Base-by-base conservation (phyloP, 2,888 invertebrate genomes). In the Synergus itoensis region DNA sequence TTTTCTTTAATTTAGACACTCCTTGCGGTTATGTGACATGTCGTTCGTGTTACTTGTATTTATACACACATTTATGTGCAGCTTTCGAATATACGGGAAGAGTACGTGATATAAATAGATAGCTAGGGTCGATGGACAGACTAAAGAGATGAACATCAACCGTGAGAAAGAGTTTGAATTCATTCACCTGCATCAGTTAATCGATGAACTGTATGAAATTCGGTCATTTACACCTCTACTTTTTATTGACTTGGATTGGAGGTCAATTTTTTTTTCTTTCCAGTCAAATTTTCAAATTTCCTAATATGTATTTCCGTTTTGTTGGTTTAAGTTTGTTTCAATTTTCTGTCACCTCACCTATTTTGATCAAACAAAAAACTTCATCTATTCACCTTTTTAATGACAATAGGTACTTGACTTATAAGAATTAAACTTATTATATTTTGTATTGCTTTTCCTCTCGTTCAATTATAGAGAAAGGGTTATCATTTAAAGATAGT, bases 71-170 rank as follows among this genome's bases (percentile, higher is more conserved):
- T 73, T 14, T 28, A 73, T 48, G 28, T 53, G 28, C n/a, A 73
- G 48, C 69, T 28, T 73, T 73, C 48, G 48, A 48, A 36, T 48
- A 73, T 73, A 48, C 21, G 69, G 48, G 53, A 73, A 73, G 69
- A 69, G 69, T 45, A 84, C 85, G 87, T 85, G 88, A 84, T 90
- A 90, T 90, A 90, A 90, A 90, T 90, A 90, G 89, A 88, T 48
- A 88, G 89, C 89, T 89, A 88, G 90, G 90, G 90, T 90, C 90
- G 90, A 90, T 86, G 90, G 88, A 90, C 90, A 90, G 86, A 84
- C 83, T 82, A 86, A 88, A 88, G 86, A 86, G 86, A 86, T 83
- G 82, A 86, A 84, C 85, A 84, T 80, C 82, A 85, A 87, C 85
- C 86, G 85, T 85, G 85, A 84, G 84, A 87, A 73, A 48, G 84